Conservation (phyloP, 1,140 invertebrate genomes). For the Medauroidea extradentata region DNA sequence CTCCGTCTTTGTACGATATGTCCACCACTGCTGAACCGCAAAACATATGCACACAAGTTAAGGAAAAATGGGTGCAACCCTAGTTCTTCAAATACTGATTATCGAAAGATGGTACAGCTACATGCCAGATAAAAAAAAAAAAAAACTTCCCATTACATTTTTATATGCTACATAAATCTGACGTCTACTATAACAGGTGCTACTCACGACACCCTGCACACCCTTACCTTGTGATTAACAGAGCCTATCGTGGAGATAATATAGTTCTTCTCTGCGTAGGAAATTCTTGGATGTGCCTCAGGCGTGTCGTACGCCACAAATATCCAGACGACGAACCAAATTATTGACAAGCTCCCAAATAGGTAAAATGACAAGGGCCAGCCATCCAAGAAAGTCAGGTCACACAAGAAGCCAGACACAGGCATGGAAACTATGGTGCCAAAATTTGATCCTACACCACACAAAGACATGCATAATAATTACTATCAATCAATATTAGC, state of each 20-base stretch:
- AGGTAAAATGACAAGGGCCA: slow-evolving; percentile 79
- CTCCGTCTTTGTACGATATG: too few relatives aligned
- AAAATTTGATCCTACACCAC: slow-evolving; percentile 58
- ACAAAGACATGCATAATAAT: slow-evolving; percentile 11
- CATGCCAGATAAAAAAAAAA: too few relatives aligned
- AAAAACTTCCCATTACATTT: too few relatives aligned
- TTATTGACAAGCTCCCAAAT: slow-evolving; percentile 63
- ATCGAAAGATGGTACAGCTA: too few relatives aligned
- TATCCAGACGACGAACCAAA: slow-evolving; percentile 71
- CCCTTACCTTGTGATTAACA: not conserved
- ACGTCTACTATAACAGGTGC: too few relatives aligned
- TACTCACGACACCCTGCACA: too few relatives aligned
- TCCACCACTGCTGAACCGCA: too few relatives aligned
- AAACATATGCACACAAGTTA: too few relatives aligned
- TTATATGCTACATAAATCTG: too few relatives aligned
- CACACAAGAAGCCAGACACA: slow-evolving; percentile 68
- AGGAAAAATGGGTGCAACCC: too few relatives aligned
- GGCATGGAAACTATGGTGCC: slow-evolving; percentile 73
- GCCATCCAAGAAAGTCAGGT: slow-evolving; percentile 59
- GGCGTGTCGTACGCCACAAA: slow-evolving; percentile 73
- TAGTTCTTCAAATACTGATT: too few relatives aligned
- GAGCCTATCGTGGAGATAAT: slow-evolving; percentile 1
- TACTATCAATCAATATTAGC: too few relatives aligned
- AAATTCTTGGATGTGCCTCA: slow-evolving; percentile 76
- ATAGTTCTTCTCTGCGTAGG: slow-evolving; percentile 69